Percentiles rank a stretch among this genome's conserved stretches.
Evolutionary conservation across 1,140 invertebrate genomes (phyloP).

Genomic region (Drosophila sp.): DNA sequence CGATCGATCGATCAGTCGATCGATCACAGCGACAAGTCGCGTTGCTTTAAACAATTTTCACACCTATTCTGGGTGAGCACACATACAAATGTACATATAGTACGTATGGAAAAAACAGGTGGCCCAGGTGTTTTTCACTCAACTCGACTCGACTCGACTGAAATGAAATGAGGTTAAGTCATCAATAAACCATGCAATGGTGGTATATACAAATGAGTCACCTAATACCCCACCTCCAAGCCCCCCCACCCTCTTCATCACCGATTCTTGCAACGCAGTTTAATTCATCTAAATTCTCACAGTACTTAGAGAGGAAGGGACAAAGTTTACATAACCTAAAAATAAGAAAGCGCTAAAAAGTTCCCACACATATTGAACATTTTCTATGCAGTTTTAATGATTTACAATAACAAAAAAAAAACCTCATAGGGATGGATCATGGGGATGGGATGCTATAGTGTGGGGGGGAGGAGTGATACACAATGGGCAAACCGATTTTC

Average conservation of each 20-base stretch:
- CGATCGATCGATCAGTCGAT: constrained; percentile 36
- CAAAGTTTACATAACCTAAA: constrained; percentile 74
- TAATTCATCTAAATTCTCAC: constrained; percentile 60
- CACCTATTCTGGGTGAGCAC: constrained; percentile 42
- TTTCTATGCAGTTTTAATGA: constrained; percentile 69
- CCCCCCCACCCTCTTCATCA: constrained; percentile 1
- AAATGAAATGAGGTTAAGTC: constrained; percentile 73
- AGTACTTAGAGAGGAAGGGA: constrained; percentile 59
- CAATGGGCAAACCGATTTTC: constrained; percentile 54
- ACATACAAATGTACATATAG: not conserved
- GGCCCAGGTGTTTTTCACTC: constrained; percentile 54
- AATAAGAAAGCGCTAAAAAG: constrained; percentile 66
- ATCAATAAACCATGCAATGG: constrained; percentile 65
- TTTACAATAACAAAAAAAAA: constrained; percentile 73
- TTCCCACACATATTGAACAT: constrained; percentile 57
- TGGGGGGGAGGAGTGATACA: constrained; percentile 10
- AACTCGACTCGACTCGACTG: constrained; percentile 23
- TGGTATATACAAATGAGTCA: constrained; percentile 71
- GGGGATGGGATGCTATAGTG: not conserved
- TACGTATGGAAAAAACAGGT: constrained; percentile 46
- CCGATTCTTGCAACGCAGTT: constrained; percentile 52
- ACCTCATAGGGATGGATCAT: not conserved
- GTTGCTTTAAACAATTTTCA: constrained; percentile 59
- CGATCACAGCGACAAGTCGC: constrained; percentile 46
- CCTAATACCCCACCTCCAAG: not conserved